Evolutionary conservation across 1,140 invertebrate species (phyloP), one percentile per base, ranked within the genome.

Genomic region (Pectinophora gossypiella): DNA sequence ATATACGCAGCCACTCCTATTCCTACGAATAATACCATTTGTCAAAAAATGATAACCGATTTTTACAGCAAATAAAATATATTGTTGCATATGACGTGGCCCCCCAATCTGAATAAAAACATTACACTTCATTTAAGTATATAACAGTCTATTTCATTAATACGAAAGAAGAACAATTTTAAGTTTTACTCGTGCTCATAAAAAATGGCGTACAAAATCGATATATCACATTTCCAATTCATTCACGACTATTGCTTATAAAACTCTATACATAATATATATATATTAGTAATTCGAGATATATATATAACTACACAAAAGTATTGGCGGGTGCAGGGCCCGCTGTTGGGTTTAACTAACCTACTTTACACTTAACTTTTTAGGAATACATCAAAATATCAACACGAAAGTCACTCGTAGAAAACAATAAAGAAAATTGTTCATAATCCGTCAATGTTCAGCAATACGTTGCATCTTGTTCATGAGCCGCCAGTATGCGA

Each of bases 321-420:
- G 48, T 46, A 55, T 53, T 61, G 36, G 43, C 48, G 51, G 50
- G 54, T 48, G 47, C 43, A 45, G 42, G 46, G 47, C 36, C 64
- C 57, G 47, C 54, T 21, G 22, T 61, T 57, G 63, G 61, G 38
- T 23, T 59, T 65, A 53, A 56, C 67, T 78, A 75, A 60, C 56
- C 74, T 78, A 81, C 63, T 75, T 75, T 73, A 78, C 71, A 76
- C 66, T 75, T 73, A 78, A 43, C 48, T 49, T 36, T 70, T 73
- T 76, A 81, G 77, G 77, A 81, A 78, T 81, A 78, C 66, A 71
- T 72, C 62, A 70, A 74, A 68, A 66, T 68, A 71, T 72, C 62
- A 70, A 74, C 69, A 66, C 65, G 66, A 66, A 69, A 60, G 56
- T 23, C 27, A 66, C 59, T 65, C 56, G 48, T 57, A 48, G 61